Evolutionary conservation across 2,797 vertebrate species (phyloP), one percentile per base, ranked within the genome.

Genomic region (Corythornis leucogaster): DNA sequence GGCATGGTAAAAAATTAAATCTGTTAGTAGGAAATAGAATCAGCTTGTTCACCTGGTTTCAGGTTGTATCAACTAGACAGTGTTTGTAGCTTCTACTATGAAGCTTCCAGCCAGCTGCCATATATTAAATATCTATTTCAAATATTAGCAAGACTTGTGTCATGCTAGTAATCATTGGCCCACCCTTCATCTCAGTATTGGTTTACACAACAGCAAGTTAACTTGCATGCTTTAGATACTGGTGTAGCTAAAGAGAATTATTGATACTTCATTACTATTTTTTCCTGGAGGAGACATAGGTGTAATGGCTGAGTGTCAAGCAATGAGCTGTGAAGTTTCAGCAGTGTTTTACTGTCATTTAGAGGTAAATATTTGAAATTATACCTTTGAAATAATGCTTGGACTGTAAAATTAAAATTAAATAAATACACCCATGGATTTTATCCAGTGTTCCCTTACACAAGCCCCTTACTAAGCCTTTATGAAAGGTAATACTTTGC

Each of bases 61-160:
- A 10, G 69, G 63, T 78, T 89, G 55, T 90, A 69, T 87, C 79
- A 89, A 64, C 26, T 57, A 31, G 61, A 12, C 43, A 50, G 46
- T 1, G 0, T 45, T 71, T 0, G 0, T 3, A 46, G 55, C 54
- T 83, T 8, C 28, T 69, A n/a, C 73, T 42, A 1, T 38, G 53
- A 68, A 22, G 26, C 8, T 75, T 91, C 30, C n/a, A 33, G 58
- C 69, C 53, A 81, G 75, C 45, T 80, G 35, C 80, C 11, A 1
- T 30, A 1, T 45, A 20, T 64, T 73, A 35, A 38, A 90, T 33
- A 25, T 42, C 3, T 7, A 12, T 54, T 30, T 30, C 12, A 54
- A 54, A 20, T 53, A 53, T 53, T 53, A 30, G 51, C 28, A 30
- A n/a, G 45, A 7, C 59, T 0, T 0, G 0, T 11, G 35, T 40